These are phyloP conservation scores for Zelostemma sp. DNA, from an alignment of 1,140 invertebrate genomes.

Conservation along the genomic window DNA sequence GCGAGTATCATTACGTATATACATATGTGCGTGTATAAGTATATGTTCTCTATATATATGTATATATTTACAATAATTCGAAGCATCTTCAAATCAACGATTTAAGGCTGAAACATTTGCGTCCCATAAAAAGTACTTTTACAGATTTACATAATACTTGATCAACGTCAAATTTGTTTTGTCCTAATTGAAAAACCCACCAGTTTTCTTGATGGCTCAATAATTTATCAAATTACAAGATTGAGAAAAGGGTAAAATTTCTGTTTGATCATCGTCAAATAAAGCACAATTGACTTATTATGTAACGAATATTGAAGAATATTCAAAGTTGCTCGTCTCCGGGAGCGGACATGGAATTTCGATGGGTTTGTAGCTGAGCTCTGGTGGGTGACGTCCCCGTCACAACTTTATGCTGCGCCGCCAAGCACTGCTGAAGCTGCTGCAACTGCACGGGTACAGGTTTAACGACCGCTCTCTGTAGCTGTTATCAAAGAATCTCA, in stretches of 20 bases:
- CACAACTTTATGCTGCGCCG: slow-evolving; percentile 65
- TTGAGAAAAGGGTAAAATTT: slow-evolving; percentile 28
- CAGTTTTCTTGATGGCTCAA: slow-evolving; percentile 31
- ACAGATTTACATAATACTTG: slow-evolving; percentile 1
- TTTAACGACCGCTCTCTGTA: slow-evolving; percentile 46
- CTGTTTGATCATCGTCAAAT: slow-evolving; percentile 20
- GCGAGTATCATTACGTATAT: slow-evolving; percentile 46
- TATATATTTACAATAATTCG: slow-evolving; percentile 45
- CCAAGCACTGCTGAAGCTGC: slow-evolving; percentile 67
- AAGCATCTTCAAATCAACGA: slow-evolving; percentile 41
- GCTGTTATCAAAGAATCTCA: slow-evolving; percentile 24
- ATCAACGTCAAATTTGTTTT: slow-evolving; percentile 3
- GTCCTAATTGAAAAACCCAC: slow-evolving; percentile 39
- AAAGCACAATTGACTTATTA: slow-evolving; percentile 44
- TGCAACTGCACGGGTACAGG: slow-evolving; percentile 62
- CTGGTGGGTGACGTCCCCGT: slow-evolving; percentile 58
- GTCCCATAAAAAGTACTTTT: slow-evolving; percentile 22
- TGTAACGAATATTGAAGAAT: slow-evolving; percentile 31
- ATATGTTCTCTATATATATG: slow-evolving; percentile 27
- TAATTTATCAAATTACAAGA: slow-evolving; percentile 26
- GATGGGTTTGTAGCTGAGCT: slow-evolving; percentile 62
- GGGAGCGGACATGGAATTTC: slow-evolving; percentile 42
- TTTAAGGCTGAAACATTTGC: slow-evolving; percentile 42
- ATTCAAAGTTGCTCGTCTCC: slow-evolving; percentile 42
- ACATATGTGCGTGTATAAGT: slow-evolving; percentile 38